phyloP scores from a whole-genome alignment of 2,797 vertebrate genomes.

The Brachymystax lenok region DNA sequence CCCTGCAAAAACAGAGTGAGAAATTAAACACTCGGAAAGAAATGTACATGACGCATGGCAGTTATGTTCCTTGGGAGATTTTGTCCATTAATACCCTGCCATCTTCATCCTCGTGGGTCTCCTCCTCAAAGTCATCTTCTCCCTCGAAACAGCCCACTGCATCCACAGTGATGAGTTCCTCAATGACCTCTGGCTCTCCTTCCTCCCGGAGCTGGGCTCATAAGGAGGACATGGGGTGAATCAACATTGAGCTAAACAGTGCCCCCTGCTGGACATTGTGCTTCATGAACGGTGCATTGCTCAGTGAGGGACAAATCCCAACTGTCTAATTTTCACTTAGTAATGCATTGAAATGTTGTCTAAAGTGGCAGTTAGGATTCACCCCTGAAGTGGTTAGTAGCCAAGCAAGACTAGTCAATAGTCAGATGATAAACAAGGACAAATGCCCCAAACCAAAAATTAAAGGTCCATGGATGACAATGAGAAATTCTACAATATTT shows the following conservation, averaged over 20 bases:
- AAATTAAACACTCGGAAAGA: not conserved
- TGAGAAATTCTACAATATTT: too few species aligned
- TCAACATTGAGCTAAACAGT: not conserved
- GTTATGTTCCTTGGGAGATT: not conserved
- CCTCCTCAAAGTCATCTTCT: constrained; percentile 78
- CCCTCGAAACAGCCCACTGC: constrained; percentile 93
- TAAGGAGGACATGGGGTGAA: constrained; percentile 13
- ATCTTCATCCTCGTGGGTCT: constrained; percentile 53
- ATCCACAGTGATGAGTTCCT: constrained; percentile 94
- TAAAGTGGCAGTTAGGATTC: not conserved
- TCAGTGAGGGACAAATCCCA: not conserved
- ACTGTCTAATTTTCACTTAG: not conserved
- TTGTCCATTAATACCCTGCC: not conserved
- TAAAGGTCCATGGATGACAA: too few species aligned
- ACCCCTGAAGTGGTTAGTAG: not conserved
- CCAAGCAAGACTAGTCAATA: not conserved
- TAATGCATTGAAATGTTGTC: not conserved
- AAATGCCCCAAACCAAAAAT: not conserved
- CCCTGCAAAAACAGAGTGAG: constrained; percentile 20
- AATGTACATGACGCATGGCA: too few species aligned
- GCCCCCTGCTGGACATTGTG: not conserved
- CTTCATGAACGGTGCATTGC: not conserved
- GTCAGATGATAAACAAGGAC: not conserved
- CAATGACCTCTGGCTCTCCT: constrained; percentile 80
- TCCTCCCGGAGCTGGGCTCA: constrained; percentile 59